Base-by-base conservation (phyloP, 2,797 vertebrate genomes). In the Euphonia xanthogaster region DNA sequence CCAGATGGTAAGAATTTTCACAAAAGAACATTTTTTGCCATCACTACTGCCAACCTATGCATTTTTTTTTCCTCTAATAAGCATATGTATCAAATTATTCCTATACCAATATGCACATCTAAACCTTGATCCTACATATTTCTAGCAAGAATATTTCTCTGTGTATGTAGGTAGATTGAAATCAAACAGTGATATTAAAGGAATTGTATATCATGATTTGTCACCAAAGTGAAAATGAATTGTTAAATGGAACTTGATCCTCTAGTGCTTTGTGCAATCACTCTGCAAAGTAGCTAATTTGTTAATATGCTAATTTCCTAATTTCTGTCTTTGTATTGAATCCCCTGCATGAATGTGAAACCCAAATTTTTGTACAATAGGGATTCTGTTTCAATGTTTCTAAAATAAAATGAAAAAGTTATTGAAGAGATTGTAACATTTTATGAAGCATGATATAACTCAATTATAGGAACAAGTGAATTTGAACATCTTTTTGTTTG, bases 1-100 rank as follows among this genome's bases (percentile, higher is more conserved):
- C 79, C 92, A 95, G 94, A 84, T 95, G 92, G 83, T 40, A 81
- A 31, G n/a, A 76, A 40, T 66, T 88, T 81, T 72, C 40, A 58
- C 12, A 83, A 80, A 44, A 50, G 27, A 30, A 35, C 18, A 20
- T 76, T 16, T 31, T 73, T 72, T 88, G 17, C 37, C 5, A 3
- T 82, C 33, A 50, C 7, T 88, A 27, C 66, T 57, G 13, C 10
- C 51, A 86, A 33, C 47, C 25, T 71, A 71, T 24, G 27, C 24
- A 22, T 60, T 61, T 80, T 82, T 80, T 82, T 82, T 55, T 20
- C 15, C 17, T 62, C 30, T 73, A 73, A 63, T 45, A 66, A 76
- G 75, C 3, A 51, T 51, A 85, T 7, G 5, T 62, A n/a, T 81
- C 31, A 62, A 21, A 35, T 65, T 73, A 65, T 53, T 92, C 22